phyloP scores from a whole-genome alignment of 1,140 invertebrate species.

The Neotoxoptera formosana region DNA sequence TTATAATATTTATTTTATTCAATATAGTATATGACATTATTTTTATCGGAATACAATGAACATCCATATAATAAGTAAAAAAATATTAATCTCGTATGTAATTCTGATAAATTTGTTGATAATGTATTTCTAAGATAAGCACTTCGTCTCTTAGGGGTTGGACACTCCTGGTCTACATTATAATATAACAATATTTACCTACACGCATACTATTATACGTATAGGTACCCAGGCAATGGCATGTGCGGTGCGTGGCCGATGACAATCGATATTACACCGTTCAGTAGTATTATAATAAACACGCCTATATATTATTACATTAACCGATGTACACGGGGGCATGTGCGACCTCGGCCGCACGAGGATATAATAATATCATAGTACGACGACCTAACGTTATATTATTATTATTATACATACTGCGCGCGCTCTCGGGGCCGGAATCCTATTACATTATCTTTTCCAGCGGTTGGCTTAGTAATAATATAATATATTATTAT shows the following conservation, averaged over 20 bases:
- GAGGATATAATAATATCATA: neutral
- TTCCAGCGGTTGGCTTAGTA: constrained; percentile 32
- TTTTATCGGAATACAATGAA: no score
- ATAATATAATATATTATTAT: no score
- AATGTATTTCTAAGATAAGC: no score
- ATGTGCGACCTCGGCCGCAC: neutral
- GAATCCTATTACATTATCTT: constrained; percentile 47
- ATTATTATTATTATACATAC: neutral
- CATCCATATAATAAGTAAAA: no score
- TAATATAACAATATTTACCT: no score
- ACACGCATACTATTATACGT: no score
- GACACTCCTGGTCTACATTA: no score
- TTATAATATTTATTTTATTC: no score
- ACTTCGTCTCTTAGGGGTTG: no score
- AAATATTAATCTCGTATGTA: no score
- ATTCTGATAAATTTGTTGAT: no score
- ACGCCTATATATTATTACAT: neutral
- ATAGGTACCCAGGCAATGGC: neutral
- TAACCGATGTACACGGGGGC: neutral
- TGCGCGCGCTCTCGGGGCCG: neutral
- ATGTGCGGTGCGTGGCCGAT: neutral
- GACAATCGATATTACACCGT: neutral
- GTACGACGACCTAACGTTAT: neutral
- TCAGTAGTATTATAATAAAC: neutral
- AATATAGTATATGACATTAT: no score